Evolutionary conservation across 1,140 invertebrate species (phyloP), one percentile per base, ranked within the genome.

Genomic region (Stenopsyche tienmushanensis): DNA sequence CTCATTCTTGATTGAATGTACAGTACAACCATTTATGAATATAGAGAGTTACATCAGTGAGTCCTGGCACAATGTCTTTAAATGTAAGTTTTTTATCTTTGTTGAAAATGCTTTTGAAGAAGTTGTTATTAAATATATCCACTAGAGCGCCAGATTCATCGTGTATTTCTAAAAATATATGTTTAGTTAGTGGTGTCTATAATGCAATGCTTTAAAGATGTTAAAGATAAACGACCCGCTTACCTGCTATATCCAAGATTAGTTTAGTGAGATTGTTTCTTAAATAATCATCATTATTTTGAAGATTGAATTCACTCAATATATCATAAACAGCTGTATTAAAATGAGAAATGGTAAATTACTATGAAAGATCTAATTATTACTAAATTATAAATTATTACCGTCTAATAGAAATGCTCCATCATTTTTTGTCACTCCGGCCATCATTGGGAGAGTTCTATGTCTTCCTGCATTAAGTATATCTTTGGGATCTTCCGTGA

Each of bases 371-470:
- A 47, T 18, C n/a, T 18, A 52, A 52, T 21, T 18, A 3, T 20
- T 15, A 42, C 20, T 39, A n/a, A 34, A 7, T 23, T 42, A 63
- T 29, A 42, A 45, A 21, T 7, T 53, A 53, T 34, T 34, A 62
- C 59, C 3, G 34, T 24, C 23, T 34, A 25, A 25, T n/a, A 62
- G 21, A 25, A 64, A 70, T 25, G 68, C 66, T 39, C 68, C 68
- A 45, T 70, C 68, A 29, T 70, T 24, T 44, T 64, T 70, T 24
- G 64, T 62, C 13, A 66, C 49, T 23, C 68, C 68, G 26, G 62
- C 62, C 29, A 70, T 66, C 57, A 66, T 66, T 20, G 64, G 64
- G 17, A 66, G 24, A 13, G 64, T 55, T 44, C 41, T 60, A 29
- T 49, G 60, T n/a, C 62, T 54, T 49, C 64, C 68, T n/a, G 3